Evolutionary conservation across 2,797 vertebrate species (phyloP).

Genomic region (Microctenopoma steveboyesi): DNA sequence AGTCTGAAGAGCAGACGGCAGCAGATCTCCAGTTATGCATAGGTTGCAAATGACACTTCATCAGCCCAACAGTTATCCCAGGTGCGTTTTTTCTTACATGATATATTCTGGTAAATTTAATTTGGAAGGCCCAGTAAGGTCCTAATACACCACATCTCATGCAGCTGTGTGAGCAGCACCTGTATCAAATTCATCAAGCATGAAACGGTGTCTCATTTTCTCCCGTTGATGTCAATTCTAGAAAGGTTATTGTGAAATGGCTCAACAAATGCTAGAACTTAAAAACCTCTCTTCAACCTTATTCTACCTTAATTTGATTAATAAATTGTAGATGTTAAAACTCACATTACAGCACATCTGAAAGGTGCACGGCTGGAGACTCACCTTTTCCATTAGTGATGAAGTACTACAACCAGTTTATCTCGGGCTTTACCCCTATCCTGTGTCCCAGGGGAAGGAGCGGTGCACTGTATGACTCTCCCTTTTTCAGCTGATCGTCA

Average conservation of each 20-base stretch:
- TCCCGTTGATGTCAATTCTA: neutral
- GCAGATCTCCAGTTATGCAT: too few species aligned
- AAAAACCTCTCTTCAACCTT: too few species aligned
- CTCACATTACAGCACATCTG: neutral
- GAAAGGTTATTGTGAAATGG: conserved; percentile 1
- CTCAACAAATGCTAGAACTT: too few species aligned
- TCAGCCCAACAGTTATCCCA: too few species aligned
- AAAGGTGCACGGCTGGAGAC: neutral
- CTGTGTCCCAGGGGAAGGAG: conserved; percentile 12
- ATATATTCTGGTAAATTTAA: neutral
- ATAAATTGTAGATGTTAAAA: neutral
- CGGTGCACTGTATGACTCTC: neutral
- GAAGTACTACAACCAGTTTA: conserved; percentile 16
- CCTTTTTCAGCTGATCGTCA: too few species aligned
- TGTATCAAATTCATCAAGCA: conserved; percentile 1
- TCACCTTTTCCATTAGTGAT: conserved; percentile 14
- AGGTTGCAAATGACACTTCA: conserved; percentile 1
- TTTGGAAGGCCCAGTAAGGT: neutral
- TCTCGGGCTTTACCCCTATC: conserved; percentile 26
- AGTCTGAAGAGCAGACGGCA: too few species aligned
- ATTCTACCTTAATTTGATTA: too few species aligned
- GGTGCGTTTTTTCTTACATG: neutral
- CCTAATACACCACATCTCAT: neutral
- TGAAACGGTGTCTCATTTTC: neutral
- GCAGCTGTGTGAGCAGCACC: neutral